Evolutionary conservation across 2,113 vertebrate genomes (phyloP), one percentile per base, ranked within the genome.

Genomic region (Bothrops jararaca): DNA sequence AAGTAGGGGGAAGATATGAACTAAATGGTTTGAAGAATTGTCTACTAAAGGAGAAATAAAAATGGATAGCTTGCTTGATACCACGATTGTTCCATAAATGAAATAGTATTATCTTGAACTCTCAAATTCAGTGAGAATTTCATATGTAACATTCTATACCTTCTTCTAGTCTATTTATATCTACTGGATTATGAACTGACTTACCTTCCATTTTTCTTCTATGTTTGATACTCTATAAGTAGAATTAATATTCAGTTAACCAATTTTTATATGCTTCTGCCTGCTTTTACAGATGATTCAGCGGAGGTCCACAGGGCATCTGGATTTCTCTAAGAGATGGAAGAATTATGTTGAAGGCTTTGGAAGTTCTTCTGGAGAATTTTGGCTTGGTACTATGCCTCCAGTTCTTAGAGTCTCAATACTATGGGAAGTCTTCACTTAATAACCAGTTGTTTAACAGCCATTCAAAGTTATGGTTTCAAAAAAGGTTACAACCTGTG

Each of bases 271-370:
- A 80, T 74, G 87, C 54, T 94, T 53, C 89, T 0, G 0, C 23
- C 95, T 92, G 39, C 86, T 95, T 89, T 18, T 86, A 48, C 94
- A 99, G 98, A 97, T 99, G 56, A 98, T 99, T 92, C 99, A 99
- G 96, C 98, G 98, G 80, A 96, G 98, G 54, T 98, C 95, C 94
- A 98, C 93, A 0, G 98, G 98, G 0, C 97, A 97, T 92, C 42
- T 99, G 95, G 98, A 99, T 96, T 99, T 99, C 95, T 98, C 98
- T 97, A 99, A 98, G 92, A 97, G 97, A 60, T 99, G 98, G 99
- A 98, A 97, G 95, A 98, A 98, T 91, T 99, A 99, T 0, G 95
- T 98, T 34, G 97, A 98, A 93, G 98, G 98, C 87, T 99, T 99
- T 95, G 99, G 98, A 92, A 97, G 99, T 93, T 96, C 98, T 95